A percentile compares a stretch with the other conserved stretches of the same genome.
Evolutionary conservation across 2,113 vertebrate species (phyloP).

Genomic region (Melanerpes aurifrons): DNA sequence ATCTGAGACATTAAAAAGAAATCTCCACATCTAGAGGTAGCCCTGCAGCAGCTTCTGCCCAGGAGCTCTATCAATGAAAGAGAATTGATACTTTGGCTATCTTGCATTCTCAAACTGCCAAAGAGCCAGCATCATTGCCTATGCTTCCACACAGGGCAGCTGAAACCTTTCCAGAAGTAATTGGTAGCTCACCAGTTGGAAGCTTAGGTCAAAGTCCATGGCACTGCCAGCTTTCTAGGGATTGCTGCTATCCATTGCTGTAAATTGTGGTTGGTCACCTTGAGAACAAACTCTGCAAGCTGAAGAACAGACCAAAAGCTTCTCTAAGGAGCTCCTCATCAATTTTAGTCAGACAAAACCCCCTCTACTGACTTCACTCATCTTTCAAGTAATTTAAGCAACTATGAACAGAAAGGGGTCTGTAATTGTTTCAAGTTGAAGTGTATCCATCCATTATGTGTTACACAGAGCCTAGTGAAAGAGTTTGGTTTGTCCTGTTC

Average conservation of each 20-base stretch:
- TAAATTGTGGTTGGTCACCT: neutral
- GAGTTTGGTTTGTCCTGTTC: neutral
- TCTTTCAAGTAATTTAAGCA: neutral
- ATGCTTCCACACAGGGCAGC: neutral
- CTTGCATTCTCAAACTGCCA: neutral
- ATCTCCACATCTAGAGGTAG: neutral
- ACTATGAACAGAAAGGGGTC: neutral
- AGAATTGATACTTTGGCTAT: neutral
- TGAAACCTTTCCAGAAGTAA: neutral
- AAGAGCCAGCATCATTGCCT: neutral
- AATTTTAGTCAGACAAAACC: neutral
- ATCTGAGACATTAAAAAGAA: neutral
- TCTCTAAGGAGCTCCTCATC: neutral
- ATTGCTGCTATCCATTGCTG: neutral
- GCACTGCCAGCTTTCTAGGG: neutral
- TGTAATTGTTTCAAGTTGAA: conserved; percentile 3
- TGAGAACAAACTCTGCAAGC: neutral
- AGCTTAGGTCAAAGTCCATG: conserved; percentile 1
- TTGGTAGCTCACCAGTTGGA: neutral
- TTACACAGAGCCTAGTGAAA: neutral
- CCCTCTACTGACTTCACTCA: neutral
- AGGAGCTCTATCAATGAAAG: neutral
- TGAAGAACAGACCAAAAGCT: neutral
- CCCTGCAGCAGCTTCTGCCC: neutral
- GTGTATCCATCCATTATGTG: neutral